A percentile compares a stretch with the other conserved stretches of the same genome.
Conservation (phyloP, 1,140 invertebrate genomes). For the Rhizoglyphus robini region DNA sequence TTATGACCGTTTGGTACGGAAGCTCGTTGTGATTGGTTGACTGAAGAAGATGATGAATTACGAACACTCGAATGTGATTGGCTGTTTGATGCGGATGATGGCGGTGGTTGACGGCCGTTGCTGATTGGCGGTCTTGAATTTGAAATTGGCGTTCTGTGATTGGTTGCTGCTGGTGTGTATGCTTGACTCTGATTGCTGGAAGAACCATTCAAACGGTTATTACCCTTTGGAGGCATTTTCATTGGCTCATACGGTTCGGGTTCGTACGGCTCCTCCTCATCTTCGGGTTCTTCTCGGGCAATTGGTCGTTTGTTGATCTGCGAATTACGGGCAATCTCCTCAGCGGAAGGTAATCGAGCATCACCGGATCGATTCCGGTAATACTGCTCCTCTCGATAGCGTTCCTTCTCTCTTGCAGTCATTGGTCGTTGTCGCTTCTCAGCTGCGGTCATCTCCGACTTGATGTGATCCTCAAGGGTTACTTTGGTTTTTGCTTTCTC, state of each 20-base stretch:
- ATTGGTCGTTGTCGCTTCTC: conserved; percentile 44
- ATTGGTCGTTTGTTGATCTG: conserved; percentile 4
- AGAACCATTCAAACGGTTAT: no score
- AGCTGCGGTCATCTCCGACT: conserved; percentile 37
- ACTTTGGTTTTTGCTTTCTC: conserved; percentile 41
- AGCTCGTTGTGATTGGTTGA: no score
- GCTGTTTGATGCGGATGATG: no score
- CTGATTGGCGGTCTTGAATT: no score
- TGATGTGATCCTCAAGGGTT: conserved; percentile 5
- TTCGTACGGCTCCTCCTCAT: no score
- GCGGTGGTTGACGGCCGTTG: no score
- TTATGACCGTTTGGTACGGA: no score
- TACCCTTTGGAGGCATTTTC: not conserved
- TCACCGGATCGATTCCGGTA: not conserved
- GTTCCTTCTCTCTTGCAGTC: conserved; percentile 60
- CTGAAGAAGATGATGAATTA: no score
- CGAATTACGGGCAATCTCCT: conserved; percentile 20
- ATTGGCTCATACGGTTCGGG: not conserved
- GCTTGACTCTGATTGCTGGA: no score
- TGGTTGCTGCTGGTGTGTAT: no score
- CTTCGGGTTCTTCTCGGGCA: not conserved
- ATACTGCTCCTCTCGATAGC: conserved; percentile 36
- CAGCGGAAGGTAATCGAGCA: not conserved
- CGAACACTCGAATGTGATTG: no score
- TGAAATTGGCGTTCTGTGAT: no score